Base-by-base conservation (phyloP, 2,797 vertebrate species). In the Brachyalestes nurse region DNA sequence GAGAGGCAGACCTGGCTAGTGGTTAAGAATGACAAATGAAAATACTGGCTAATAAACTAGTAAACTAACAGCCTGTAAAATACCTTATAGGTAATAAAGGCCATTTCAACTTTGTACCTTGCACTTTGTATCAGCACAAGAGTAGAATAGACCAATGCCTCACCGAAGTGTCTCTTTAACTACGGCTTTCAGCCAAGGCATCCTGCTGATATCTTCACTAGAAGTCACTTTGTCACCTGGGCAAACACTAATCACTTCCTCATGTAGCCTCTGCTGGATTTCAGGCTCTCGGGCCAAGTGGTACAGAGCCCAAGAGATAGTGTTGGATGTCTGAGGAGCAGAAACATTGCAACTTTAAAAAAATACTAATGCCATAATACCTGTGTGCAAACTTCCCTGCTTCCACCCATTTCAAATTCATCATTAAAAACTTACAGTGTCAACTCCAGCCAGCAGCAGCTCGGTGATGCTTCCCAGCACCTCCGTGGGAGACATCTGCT, bases 381-480 rank as follows among this genome's bases (percentile, higher is more conserved):
- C 42, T 40, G 5, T n/a, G 10, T n/a, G 2, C 47, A 64, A 72
- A 23, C 25, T 17, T 12, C 3, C 0, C 4, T 10, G 16, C 14
- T 49, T 49, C 19, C 40, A 42, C 42, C 9, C 25, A 34, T 2
- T 21, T 53, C 40, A 5, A 64, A n/a, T n/a, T 21, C 7, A 60
- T 38, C 21, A n/a, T 28, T 72, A 28, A 47, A 55, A 61, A 61
- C 92, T 90, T 83, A 96, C 95, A 0, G 95, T 96, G 87, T 96
- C 95, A 2, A 96, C 94, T 80, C 94, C 95, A 4, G 94, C 95
- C 88, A 96, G 80, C 64, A 96, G 90, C 38, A 96, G 91, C 42
- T 96, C 95, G 0, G 94, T 94, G 75, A 95, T 89, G 88, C 94
- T 95, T 65, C 93, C 95, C 80, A 95, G 86, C 83, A 95, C 90